Evolutionary conservation across 2,888 invertebrate genomes (phyloP).

Genomic region (Nephrocerus scutellatus): DNA sequence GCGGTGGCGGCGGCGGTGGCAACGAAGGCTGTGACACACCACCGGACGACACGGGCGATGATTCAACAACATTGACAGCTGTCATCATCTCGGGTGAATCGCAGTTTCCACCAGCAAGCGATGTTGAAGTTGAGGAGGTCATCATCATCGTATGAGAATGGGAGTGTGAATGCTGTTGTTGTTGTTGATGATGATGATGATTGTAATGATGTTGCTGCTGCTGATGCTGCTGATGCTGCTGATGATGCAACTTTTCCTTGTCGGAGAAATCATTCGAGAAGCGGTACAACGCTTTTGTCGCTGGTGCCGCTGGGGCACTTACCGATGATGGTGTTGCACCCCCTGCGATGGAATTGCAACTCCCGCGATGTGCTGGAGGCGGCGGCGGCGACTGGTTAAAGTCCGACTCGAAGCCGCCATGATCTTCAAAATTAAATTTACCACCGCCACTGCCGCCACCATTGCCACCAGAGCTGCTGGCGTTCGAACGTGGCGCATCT

Average conservation of each 20-base stretch:
- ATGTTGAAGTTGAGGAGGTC: constrained; percentile 16
- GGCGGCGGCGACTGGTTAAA: constrained; percentile 41
- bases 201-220: constrained; percentile 20
- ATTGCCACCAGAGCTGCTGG: constrained; percentile 34
- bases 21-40: constrained; percentile 25
- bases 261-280: constrained; percentile 61
- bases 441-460: constrained; percentile 18
- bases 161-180: constrained; percentile 23
- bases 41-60: constrained; percentile 15
- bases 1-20: constrained; percentile 28
- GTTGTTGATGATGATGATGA: too few relatives aligned
- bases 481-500: constrained; percentile 40
- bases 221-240: constrained; percentile 26
- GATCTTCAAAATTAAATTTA: constrained; percentile 45
- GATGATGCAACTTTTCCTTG: constrained; percentile 17
- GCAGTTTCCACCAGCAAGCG: constrained; percentile 23
- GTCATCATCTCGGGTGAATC: constrained; percentile 9
- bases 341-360: constrained; percentile 38
- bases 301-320: constrained; percentile 28
- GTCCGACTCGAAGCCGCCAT: constrained; percentile 47
- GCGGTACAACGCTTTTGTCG: constrained; percentile 46
- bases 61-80: background rate
- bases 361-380: constrained; percentile 35
- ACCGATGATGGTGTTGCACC: constrained; percentile 31
- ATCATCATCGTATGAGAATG: constrained; percentile 16